Percentiles rank a stretch among this genome's conserved stretches.
These are phyloP conservation scores for Falco concolor DNA, from an alignment of 2,797 vertebrate species.

Conservation along the genomic window DNA sequence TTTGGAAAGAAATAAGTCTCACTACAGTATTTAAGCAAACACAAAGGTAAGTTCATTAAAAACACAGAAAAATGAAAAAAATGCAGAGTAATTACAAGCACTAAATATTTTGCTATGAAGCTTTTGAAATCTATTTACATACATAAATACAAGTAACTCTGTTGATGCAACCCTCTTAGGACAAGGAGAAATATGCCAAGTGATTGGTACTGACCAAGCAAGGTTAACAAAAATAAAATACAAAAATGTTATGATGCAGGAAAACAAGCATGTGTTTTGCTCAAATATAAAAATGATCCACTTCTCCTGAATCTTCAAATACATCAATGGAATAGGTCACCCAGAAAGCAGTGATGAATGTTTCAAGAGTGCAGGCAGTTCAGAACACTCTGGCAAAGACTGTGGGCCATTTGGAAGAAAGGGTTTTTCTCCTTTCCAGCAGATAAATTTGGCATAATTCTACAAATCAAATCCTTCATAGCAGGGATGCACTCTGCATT, in stretches of 20 bases:
- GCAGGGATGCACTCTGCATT: neutral
- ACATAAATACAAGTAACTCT: constrained; percentile 80
- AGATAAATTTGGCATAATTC: neutral
- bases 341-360: constrained; percentile 40
- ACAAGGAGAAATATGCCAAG: constrained; percentile 38
- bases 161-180: constrained; percentile 71
- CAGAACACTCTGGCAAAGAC: neutral
- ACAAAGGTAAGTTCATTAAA: constrained; percentile 70
- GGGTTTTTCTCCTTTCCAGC: neutral
- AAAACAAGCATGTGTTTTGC: constrained; percentile 57
- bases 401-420: constrained; percentile 23
- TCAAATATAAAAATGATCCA: constrained; percentile 10
- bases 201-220: constrained; percentile 58
- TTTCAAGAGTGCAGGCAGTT: constrained; percentile 49
- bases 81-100: constrained; percentile 74
- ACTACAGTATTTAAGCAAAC: constrained; percentile 75
- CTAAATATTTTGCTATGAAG: constrained; percentile 77
- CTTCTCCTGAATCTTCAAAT: constrained; percentile 26
- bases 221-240: constrained; percentile 14
- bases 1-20: constrained; percentile 65
- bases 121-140: constrained; percentile 79
- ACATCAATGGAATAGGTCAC: neutral
- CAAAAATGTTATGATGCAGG: neutral
- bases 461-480: neutral
- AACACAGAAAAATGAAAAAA: constrained; percentile 64